Base-by-base conservation (phyloP, 2,888 invertebrate genomes). In the Amblyteles armatorius region DNA sequence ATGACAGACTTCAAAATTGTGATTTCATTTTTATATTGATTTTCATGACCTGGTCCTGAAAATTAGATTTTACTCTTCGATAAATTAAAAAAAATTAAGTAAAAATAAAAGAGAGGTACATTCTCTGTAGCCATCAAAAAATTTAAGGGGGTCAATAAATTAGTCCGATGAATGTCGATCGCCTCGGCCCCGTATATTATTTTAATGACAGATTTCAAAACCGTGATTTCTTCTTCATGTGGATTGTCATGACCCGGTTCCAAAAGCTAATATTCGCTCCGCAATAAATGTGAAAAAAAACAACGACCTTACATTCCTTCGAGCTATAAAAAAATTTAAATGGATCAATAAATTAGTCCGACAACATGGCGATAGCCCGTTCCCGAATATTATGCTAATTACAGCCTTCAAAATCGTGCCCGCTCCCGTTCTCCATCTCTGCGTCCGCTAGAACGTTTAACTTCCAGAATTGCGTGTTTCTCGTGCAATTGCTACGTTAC, bases 401-500 rank as follows among this genome's bases (percentile, higher is more conserved):
- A 72, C 11, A 40, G 48, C 73, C 65, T 50, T 26, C 29, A 76
- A 57, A 65, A 71, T 76, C 16, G 26, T 52, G 26, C n/a, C 13
- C 48, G 33, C 44, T 52, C 52, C 29, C 48, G 7, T 16, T 9
- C 55, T 9, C 26, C 22, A 2, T 36, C 50, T 40, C 16, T 22
- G 68, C 9, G 63, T 29, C 22, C 40, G 13, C 55, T 50, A 13
- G 26, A 13, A 36, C 68, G 65, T 48, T 60, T 57, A 74, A 65
- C 63, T 52, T 29, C 33, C 63, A 63, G 36, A 73, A 81, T 33
- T 69, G 81, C 68, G 72, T 73, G 80, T 81, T 84, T 72, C 77
- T 68, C 67, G 40, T 22, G 65, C 77, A 72, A 81, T 81, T 78
- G 73, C 80, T 60, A 67, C 67, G 50, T 73, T 78, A 73, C 73